Evolutionary conservation across 2,797 vertebrate species (phyloP), one percentile per base, ranked within the genome.

Genomic region (Miichthys miiuy): DNA sequence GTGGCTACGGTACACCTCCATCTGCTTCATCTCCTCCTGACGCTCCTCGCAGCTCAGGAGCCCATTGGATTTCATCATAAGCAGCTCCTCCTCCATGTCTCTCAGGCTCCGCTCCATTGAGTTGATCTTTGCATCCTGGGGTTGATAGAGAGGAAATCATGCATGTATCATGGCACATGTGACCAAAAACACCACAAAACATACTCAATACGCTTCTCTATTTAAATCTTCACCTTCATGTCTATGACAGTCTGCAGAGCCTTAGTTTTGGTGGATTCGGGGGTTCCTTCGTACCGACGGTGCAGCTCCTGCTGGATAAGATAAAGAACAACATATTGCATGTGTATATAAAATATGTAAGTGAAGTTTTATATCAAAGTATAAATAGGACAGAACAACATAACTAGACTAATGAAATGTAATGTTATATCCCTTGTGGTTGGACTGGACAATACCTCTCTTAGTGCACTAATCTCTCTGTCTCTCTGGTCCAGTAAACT

Each of bases 231-330:
- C 72, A 99, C 98, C 96, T 99, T 99, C 98, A 99, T 99, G 91
- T 99, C 98, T 72, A 99, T 99, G 71, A 99, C 98, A 21, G 98
- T 99, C 87, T 99, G 98, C n/a, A 99, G 94, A 82, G 98, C 98
- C 93, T 99, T 99, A 25, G 98, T 99, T 95, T 99, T 99, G 78
- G 97, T 97, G 50, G 97, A 97, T 88, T 99, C 98, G 0, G 98
- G 97, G 56, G 98, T 97, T 75, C 95, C 98, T 91, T 99, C 98
- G 44, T 97, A 97, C 10, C 98, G 97, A n/a, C 97, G 97, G 82
- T 99, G 98, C 77, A 99, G 96, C 85, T 99, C 98, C 97, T 99
- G 90, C 73, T 75, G 65, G 25, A 9, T 55, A 21, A 46, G 25
- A 79, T 23, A 1, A 73, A 64, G 20, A 73, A 25, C 1, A 52